A percentile compares a stretch with the other conserved stretches of the same genome.
Evolutionary conservation across 30 jellyfish, hydroid and myxozoan species (phyloP).

Genomic region (Clytia hemisphaerica): DNA sequence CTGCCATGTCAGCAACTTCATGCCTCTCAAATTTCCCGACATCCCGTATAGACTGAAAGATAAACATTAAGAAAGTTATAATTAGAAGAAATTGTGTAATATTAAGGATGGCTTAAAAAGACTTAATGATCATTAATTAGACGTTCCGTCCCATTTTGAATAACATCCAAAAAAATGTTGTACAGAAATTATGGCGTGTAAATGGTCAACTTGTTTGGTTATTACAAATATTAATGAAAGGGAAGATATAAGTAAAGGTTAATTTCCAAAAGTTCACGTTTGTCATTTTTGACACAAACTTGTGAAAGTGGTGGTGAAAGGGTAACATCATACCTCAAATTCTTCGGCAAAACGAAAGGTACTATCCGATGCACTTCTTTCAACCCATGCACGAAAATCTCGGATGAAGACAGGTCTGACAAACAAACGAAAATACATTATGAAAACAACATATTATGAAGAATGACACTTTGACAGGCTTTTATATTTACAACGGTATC

Average conservation of each 20-base stretch:
- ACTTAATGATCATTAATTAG: no score
- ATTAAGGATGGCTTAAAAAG: background rate
- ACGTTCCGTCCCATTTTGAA: no score
- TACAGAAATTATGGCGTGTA: no score
- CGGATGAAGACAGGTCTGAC: slow-evolving; percentile 80
- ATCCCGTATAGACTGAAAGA: slow-evolving; percentile 78
- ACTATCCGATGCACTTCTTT: slow-evolving; percentile 85
- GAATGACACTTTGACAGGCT: no score
- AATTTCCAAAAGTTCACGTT: no score
- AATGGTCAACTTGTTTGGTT: no score
- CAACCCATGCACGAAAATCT: slow-evolving; percentile 80
- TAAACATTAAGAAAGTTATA: background rate
- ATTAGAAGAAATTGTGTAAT: background rate
- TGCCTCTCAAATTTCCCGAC: slow-evolving; percentile 79
- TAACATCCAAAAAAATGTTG: no score
- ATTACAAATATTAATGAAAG: no score
- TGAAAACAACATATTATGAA: background rate
- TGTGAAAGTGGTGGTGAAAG: background rate
- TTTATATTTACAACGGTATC: no score
- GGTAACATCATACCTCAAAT: slow-evolving; percentile 57
- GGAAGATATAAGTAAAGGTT: no score
- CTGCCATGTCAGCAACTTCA: slow-evolving; percentile 84
- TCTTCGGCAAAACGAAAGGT: slow-evolving; percentile 92
- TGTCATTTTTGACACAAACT: no score
- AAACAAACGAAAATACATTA: background rate